Base-by-base conservation (phyloP, 2,113 vertebrate species). In the Hypomesus transpacificus region DNA sequence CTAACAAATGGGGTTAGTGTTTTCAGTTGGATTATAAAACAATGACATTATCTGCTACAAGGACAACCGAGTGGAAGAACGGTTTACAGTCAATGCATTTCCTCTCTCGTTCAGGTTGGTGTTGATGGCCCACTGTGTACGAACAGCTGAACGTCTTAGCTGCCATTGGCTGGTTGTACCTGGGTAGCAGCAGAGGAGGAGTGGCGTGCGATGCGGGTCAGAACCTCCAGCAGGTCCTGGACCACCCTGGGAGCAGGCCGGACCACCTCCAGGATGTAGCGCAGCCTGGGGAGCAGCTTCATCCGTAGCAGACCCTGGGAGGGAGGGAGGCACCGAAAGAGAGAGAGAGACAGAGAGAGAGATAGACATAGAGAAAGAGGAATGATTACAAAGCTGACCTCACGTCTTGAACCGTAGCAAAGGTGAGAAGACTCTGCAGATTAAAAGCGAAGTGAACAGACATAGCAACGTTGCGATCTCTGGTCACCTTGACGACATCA, bases 241-340 rank as follows among this genome's bases (percentile, higher is more conserved):
- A 97, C 94, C 0, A 93, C 94, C 1, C 83, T 64, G 2, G 96
- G 91, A 8, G 92, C 89, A 0, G 97, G 97, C 34, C 86, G 89
- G 21, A 95, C 87, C 65, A 99, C 94, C 80, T 98, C 97, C 0
- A 99, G 87, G 64, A 99, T 90, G 68, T 98, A 99, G 46, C 97
- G 93, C 3, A 99, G 87, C 58, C 97, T 91, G 74, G 94, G 92
- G 69, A 98, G 93, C 73, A 98, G 87, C 70, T 90, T 94, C 82
- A 97, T 99, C 86, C 91, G 96, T 71, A 99, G 65, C 77, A 99
- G 92, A 3, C 96, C 97, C 97, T 99, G 72, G 71, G 68, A 78
- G 26, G 67, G 60, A 51, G 3, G 60, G 24, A 46, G 34, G 24
- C 14, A n/a, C 1, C 46, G 28, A 46, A 2, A 21, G 18, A 13